Conservation (phyloP, 2,113 vertebrate species). For the Pyrgilauda ruficollis region DNA sequence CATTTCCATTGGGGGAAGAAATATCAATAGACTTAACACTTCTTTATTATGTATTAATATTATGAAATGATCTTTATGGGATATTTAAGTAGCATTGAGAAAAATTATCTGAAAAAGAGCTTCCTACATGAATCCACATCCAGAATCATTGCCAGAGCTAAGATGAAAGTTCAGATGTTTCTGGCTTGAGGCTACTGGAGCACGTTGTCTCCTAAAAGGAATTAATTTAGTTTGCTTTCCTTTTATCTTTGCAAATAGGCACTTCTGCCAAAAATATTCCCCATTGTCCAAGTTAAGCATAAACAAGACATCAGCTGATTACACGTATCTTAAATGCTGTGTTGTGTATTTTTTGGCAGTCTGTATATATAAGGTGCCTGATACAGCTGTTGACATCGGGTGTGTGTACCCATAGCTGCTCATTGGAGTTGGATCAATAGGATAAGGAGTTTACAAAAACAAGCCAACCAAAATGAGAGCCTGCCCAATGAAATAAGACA, state of each 20-base stretch:
- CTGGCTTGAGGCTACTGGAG: not conserved
- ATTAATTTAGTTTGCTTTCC: slow-evolving; percentile 6
- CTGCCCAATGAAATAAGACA: not conserved
- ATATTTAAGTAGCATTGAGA: not conserved
- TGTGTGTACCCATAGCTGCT: not conserved
- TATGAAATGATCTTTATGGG: not conserved
- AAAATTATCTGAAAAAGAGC: not conserved
- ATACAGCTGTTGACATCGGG: not conserved
- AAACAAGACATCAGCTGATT: slow-evolving; percentile 6
- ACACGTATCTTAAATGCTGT: not conserved
- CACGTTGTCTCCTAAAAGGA: not conserved
- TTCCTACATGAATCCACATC: not conserved
- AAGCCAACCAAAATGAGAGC: not conserved
- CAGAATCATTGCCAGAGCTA: not conserved
- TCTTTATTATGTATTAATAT: not conserved
- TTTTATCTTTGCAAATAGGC: slow-evolving; percentile 22
- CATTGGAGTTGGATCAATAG: not conserved
- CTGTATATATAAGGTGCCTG: not conserved
- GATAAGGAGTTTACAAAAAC: not conserved
- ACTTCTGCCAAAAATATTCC: slow-evolving; percentile 11
- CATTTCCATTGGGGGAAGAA: not conserved
- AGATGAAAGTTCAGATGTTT: not conserved
- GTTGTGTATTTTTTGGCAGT: not conserved
- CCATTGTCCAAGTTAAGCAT: not conserved
- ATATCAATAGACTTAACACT: not conserved